Base-by-base conservation (phyloP, 2,113 vertebrate species). In the Tringa solitaria region DNA sequence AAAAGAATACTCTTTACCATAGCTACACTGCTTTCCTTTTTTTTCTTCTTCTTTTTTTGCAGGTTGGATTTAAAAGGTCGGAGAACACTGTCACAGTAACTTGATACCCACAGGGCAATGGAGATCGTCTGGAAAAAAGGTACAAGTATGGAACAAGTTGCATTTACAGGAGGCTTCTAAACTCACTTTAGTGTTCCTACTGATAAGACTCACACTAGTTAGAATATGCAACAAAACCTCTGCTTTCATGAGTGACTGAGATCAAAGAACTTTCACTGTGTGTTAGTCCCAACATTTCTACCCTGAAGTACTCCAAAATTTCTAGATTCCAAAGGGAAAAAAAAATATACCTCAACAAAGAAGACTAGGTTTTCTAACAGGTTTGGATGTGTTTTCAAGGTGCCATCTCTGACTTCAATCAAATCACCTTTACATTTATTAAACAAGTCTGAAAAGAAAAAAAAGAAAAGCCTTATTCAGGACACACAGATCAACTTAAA, bases 11-110 rank as follows among this genome's bases (percentile, higher is more conserved):
- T 61, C 19, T 43, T 69, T 98, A 99, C 99, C 98, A 98, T 98
- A 65, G 98, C 94, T 51, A 98, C 91, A 96, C 96, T 98, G 61
- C 97, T 96, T 74, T 99, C 99, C 98, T 99, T 99, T 98, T 99
- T 99, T 98, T 99, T 99, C 97, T 99, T 99, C 95, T 99, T 99
- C 98, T 99, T 99, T 97, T 99, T 99, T 91, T 99, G 99, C 97
- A 99, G 98, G 98, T 98, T 99, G 72, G 98, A 98, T 98, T 99
- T 99, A 63, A 99, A 98, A 23, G 99, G 99, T 94, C 99, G 98
- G 22, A 99, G 98, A 92, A 99, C 97, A 61, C 98, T 98, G 85
- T 98, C 99, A 95, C 99, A 99, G 98, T 99, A 99, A 97, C 98
- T 98, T 1, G 98, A 99, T 82, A 99, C 98, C 99, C 99, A 99